These are phyloP conservation scores for Marmota flaviventris DNA, from an alignment of 2,113 vertebrate species.

Conservation along the genomic window DNA sequence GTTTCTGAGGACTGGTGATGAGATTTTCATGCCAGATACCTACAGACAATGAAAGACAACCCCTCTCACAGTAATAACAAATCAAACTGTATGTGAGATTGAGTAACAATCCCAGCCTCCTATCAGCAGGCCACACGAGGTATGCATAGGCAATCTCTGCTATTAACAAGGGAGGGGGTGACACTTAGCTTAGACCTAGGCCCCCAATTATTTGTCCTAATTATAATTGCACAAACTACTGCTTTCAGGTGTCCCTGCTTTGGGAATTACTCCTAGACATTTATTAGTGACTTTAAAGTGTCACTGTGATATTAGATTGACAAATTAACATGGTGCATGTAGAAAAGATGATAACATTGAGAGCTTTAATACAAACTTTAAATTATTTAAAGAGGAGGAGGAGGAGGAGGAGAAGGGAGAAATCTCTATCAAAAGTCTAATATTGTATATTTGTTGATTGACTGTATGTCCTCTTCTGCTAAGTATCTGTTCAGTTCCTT, in stretches of 20 bases:
- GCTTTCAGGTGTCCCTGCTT: background rate
- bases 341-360: background rate
- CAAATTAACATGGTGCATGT: background rate
- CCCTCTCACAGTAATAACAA: background rate
- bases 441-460: too few relatives aligned
- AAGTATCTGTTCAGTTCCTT: too few relatives aligned
- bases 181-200: background rate
- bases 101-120: background rate
- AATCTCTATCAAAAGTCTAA: background rate
- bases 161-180: background rate
- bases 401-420: too few relatives aligned
- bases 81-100: background rate
- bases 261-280: background rate
- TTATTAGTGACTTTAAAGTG: background rate
- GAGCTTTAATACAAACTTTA: background rate
- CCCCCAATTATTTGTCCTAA: background rate
- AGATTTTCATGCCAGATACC: background rate
- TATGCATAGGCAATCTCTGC: background rate
- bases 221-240: background rate
- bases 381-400: background rate
- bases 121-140: background rate
- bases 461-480: too few relatives aligned
- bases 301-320: background rate
- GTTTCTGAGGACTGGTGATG: background rate
- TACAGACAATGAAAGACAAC: background rate